Base-by-base conservation (phyloP, 2,888 invertebrate genomes). In the Serripes groenlandicus region DNA sequence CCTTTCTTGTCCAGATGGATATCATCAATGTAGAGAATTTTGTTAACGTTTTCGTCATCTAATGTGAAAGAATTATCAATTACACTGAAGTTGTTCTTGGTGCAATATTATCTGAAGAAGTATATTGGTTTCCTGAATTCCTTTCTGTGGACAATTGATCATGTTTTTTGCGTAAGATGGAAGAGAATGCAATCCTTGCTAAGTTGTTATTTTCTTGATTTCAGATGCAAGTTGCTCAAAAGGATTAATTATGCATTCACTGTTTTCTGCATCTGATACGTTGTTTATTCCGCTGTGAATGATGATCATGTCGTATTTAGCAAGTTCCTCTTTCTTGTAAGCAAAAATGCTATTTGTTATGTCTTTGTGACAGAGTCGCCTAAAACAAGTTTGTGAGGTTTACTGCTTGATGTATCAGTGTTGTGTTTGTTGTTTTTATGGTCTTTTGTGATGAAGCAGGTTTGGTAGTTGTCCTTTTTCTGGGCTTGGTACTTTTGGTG, bases 311-410 rank as follows among this genome's bases (percentile, higher is more conserved):
- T 58, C 58, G n/a, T n/a, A 58, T 7, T 58, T 9, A 58, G 21
- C 11, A 18, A 58, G 58, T 18, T 58, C 26, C 23, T 58, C 7
- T 58, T 58, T 58, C 23, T 58, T 18, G 26, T n/a, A 9, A 18
- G 58, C 21, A 7, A 9, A 9, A 9, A 58, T 58, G n/a, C 58
- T 58, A 23, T 58, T 23, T 58, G 21, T 58, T 18, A n/a, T n/a
- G 58, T 58, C n/a, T 58, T 58, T 11, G 58, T 58, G 58, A 23
- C 58, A 58, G 58, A 58, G n/a, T 58, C 58, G n/a, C 58, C 58
- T n/a, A 58, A 9, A 23, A 58, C n/a, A 23, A 58, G 58, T 58
- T 18, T 23, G 21, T 9, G 58, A 18, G 9, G 9, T 18, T 9
- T 58, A 23, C n/a, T 7, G n/a, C n/a, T 23, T 58, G 23, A 7